Conservation (phyloP, 1,140 invertebrate genomes). For the Whitmania pigra region DNA sequence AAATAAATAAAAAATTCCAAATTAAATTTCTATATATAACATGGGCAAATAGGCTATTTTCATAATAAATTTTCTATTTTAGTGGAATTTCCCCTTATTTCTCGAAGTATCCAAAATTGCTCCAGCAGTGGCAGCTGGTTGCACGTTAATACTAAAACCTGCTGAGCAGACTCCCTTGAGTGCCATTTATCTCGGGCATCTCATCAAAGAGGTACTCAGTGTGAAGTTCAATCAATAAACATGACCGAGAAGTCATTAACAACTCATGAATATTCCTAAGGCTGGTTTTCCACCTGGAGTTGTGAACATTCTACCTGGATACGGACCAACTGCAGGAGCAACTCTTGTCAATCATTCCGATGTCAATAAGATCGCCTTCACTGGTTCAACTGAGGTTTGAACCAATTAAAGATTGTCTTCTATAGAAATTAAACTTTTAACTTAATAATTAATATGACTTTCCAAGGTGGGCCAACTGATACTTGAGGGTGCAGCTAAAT, state of each 20-base stretch:
- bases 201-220: conserved; percentile 34
- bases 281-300: conserved; percentile 42
- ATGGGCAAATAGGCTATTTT: no score
- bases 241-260: conserved; percentile 8
- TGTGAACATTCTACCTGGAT: conserved; percentile 58
- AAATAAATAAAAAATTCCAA: no score
- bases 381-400: conserved; percentile 67
- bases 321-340: conserved; percentile 36
- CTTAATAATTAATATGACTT: background rate
- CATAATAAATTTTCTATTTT: conserved; percentile 36
- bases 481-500: conserved; percentile 54
- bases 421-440: background rate
- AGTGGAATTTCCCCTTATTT: conserved; percentile 50
- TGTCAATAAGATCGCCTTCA: conserved; percentile 59
- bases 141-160: conserved; percentile 52
- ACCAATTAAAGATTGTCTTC: background rate
- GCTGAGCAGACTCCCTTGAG: conserved; percentile 50
- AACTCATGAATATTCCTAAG: conserved; percentile 26
- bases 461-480: conserved; percentile 57
- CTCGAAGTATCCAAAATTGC: conserved; percentile 49
- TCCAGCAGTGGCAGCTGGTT: conserved; percentile 50
- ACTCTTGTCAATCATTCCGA: conserved; percentile 34
- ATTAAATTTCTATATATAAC: no score
- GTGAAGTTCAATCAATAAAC: background rate
- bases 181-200: conserved; percentile 32